Base-by-base conservation (phyloP, 2,888 invertebrate genomes). In the Taphrorychus bicolor region DNA sequence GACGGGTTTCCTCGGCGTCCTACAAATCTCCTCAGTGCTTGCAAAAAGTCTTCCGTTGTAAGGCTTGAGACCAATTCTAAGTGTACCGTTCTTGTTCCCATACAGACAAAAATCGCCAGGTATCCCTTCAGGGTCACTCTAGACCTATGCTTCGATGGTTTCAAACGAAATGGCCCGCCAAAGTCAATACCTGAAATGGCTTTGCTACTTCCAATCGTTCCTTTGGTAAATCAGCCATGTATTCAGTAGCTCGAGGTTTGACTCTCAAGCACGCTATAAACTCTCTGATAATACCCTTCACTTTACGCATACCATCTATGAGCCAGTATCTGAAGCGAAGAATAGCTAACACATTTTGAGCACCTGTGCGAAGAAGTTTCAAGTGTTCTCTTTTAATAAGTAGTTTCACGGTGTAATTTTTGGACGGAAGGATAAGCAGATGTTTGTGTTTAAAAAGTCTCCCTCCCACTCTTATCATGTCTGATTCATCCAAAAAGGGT, bases 181-280 rank as follows among this genome's bases (percentile, higher is more conserved):
- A 60, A 73, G 45, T 73, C 73, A 5, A 71, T 49, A 2, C 72
- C 72, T 5, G 59, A 56, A 72, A 73, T 5, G 70, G 56, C 45
- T 58, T 24, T n/a, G 58, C n/a, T 32, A 32, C n/a, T 0, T 59
- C 32, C 7, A 72, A 42, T 2, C 70, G 41, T 40, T 64, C 68
- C 21, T 24, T n/a, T 5, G 73, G 72, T 14, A 72, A 51, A 9
- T 63, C 23, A 17, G 64, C 62, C 73, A 73, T 72, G 7, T 63
- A 14, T 40, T 68, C 70, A 24, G 56, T 53, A 40, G 42, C 14
- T 54, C 18, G 5, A 9, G 71, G 62, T 5, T 65, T 61, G 24
- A 71, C 63, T 7, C 68, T 41, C 18, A 62, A 71, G 58, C 72
- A 74, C 3, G 9, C 64, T 3, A 68, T 19, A 41, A 73, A 73